Evolutionary conservation across 2,113 vertebrate genomes (phyloP).

Genomic region (Saccopteryx leptura): DNA sequence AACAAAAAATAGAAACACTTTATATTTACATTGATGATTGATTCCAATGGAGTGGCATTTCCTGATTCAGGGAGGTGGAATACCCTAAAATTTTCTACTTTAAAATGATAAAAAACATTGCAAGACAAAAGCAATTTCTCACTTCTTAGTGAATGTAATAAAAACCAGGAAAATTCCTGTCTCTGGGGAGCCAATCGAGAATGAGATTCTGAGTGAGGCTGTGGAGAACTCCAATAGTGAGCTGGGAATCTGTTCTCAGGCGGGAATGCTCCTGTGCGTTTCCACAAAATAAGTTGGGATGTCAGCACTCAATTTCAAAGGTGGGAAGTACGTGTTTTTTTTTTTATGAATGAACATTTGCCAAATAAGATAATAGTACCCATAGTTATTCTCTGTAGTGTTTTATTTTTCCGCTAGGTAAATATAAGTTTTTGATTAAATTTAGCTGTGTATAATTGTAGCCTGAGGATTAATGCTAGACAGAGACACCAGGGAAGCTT

Average conservation of each 20-base stretch:
- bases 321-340: not conserved
- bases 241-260: not conserved
- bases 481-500: not conserved
- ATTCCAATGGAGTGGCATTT: not conserved
- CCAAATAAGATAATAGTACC: not conserved
- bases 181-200: not conserved
- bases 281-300: not conserved
- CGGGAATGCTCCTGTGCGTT: not conserved
- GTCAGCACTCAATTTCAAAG: not conserved
- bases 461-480: not conserved
- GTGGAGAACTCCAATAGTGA: not conserved
- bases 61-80: not conserved
- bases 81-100: not conserved
- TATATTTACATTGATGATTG: not conserved
- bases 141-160: not conserved
- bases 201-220: not conserved
- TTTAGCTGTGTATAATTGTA: not conserved
- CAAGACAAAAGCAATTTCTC: not conserved
- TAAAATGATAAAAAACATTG: not conserved
- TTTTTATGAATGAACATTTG: constrained; percentile 2
- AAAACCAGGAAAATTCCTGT: not conserved
- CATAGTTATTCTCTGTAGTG: not conserved
- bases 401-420: not conserved
- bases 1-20: too few relatives aligned
- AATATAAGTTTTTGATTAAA: not conserved